These are phyloP conservation scores for Lepus americanus DNA, from an alignment of 2,113 vertebrate species.

Conservation along the genomic window DNA sequence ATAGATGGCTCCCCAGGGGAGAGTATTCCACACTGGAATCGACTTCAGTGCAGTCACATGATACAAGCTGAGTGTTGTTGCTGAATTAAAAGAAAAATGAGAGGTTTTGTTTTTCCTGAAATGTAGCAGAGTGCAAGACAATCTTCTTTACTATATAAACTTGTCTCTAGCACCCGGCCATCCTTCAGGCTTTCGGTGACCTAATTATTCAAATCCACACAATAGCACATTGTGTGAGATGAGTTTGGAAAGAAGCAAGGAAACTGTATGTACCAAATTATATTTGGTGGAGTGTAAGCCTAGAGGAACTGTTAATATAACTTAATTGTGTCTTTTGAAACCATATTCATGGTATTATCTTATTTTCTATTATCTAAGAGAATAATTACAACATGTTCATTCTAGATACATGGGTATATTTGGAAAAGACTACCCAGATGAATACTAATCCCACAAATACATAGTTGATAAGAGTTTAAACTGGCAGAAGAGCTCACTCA, in stretches of 20 bases:
- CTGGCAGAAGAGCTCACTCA: neutral
- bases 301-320: conserved; percentile 2
- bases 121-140: neutral
- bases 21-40: neutral
- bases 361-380: conserved; percentile 27
- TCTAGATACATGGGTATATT: neutral
- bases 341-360: neutral
- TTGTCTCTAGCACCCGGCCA: conserved; percentile 1
- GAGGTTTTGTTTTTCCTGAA: neutral
- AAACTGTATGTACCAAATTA: conserved; percentile 45
- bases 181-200: conserved; percentile 12
- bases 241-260: neutral
- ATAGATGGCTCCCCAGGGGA: neutral
- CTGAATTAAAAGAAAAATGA: conserved; percentile 46
- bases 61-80: conserved; percentile 7
- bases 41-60: neutral
- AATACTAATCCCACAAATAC: neutral
- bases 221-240: conserved; percentile 10
- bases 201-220: conserved; percentile 49
- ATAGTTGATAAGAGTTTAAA: conserved; percentile 53
- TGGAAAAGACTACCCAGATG: conserved; percentile 3
- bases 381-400: conserved; percentile 45
- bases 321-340: conserved; percentile 42
- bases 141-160: conserved; percentile 30
- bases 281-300: neutral